phyloP scores from a whole-genome alignment of 2,113 vertebrate species.

The Amia ocellicauda region DNA sequence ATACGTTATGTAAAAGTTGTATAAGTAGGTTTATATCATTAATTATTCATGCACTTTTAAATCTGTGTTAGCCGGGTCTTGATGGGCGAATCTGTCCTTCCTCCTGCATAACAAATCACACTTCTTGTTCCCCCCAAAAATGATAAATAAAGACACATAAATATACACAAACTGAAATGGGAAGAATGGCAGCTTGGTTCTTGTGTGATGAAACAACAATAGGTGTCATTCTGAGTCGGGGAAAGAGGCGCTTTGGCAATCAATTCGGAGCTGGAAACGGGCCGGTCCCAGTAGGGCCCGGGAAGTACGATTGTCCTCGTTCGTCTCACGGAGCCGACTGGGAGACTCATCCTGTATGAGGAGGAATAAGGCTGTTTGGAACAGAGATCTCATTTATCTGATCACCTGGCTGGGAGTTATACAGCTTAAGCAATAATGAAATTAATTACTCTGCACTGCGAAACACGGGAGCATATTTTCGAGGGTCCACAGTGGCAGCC shows the following conservation, averaged over 20 bases:
- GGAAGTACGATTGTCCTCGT: background rate
- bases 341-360: background rate
- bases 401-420: constrained; percentile 32
- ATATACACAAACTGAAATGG: background rate
- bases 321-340: constrained; percentile 6
- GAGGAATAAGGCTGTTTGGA: constrained; percentile 13
- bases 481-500: constrained; percentile 15
- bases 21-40: constrained; percentile 35
- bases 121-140: constrained; percentile 18
- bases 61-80: background rate
- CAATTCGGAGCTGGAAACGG: background rate
- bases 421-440: constrained; percentile 40
- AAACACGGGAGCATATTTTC: constrained; percentile 19
- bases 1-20: constrained; percentile 32
- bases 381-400: constrained; percentile 21
- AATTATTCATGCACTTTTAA: constrained; percentile 23
- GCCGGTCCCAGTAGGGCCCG: background rate
- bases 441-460: constrained; percentile 37
- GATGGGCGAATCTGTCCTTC: constrained; percentile 4
- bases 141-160: background rate
- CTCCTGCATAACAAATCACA: constrained; percentile 26
- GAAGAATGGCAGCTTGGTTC: no score
- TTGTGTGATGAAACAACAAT: no score
- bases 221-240: background rate
- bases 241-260: background rate